A percentile compares a stretch with the other conserved stretches of the same genome.
These are phyloP conservation scores for Hyalella azteca DNA, from an alignment of 2,888 invertebrate species.

Conservation along the genomic window DNA sequence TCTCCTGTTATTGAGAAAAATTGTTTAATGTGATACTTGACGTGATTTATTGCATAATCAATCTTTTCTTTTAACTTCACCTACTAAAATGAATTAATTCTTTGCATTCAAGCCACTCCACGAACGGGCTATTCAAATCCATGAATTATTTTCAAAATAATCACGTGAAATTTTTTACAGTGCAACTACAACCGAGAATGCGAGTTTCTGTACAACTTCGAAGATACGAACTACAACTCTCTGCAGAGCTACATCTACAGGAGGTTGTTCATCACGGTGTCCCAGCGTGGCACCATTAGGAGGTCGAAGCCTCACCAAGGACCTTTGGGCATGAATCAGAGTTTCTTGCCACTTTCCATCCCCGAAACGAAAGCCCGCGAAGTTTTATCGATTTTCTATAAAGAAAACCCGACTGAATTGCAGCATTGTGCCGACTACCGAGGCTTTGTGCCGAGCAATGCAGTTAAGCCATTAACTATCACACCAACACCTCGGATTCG, in stretches of 20 bases:
- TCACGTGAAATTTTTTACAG: slow-evolving; percentile 22
- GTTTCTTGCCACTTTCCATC: slow-evolving; percentile 1
- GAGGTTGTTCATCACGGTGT: background rate
- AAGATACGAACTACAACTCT: slow-evolving; percentile 1
- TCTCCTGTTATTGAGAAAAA: too few relatives aligned
- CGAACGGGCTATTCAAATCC: too few relatives aligned
- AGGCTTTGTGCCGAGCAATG: background rate
- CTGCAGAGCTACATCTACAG: slow-evolving; percentile 15
- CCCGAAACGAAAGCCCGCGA: slow-evolving; percentile 7
- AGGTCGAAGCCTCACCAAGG: slow-evolving; percentile 26
- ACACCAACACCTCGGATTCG: background rate
- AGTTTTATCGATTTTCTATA: background rate
- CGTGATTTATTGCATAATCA: too few relatives aligned
- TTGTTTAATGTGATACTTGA: too few relatives aligned
- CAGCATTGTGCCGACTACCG: slow-evolving; percentile 18
- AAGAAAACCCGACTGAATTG: background rate
- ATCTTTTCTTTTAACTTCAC: too few relatives aligned
- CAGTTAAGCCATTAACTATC: background rate
- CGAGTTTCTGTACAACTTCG: slow-evolving; percentile 27
- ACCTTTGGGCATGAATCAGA: slow-evolving; percentile 7
- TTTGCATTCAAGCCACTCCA: too few relatives aligned
- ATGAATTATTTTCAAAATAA: too few relatives aligned
- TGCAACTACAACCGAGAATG: slow-evolving; percentile 24
- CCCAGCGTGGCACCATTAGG: background rate
- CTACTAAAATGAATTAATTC: too few relatives aligned